Evolutionary conservation across 2,797 vertebrate species (phyloP), one percentile per base, ranked within the genome.

Genomic region (Iguana delicatissima): DNA sequence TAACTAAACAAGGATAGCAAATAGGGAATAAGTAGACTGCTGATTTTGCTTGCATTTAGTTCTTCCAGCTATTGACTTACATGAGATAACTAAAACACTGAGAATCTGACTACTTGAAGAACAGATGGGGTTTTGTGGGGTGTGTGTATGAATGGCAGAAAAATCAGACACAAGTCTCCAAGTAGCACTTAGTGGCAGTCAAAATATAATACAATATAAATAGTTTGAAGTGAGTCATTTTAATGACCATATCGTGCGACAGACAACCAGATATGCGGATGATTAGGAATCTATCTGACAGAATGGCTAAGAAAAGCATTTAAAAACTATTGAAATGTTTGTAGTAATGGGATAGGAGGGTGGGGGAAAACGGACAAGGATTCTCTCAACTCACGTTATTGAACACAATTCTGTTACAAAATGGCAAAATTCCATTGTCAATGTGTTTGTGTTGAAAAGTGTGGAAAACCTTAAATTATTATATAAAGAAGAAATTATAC

Each of bases 181-280:
- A 22, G 12, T 32, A 38, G 50, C 14, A 6, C 76, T 94, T 93
- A 92, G 94, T 89, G 94, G 83, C 0, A 13, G 7, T 55, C 69
- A 64, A 79, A 85, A 62, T 74, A 52, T 67, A 87, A 73, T 42
- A 52, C 93, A 89, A 89, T 52, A 52, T 52, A 82, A 85, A 24
- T 84, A 77, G 42, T 46, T 46, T 46, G 42, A 46, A 32, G 42
- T 0, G 35, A 90, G 59, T 77, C 50, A 26, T 0, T 0, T 80
- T 35, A 22, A 6, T 0, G 77, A 55, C 89, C 86, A 86, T 77
- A 88, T 80, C 88, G 0, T 55, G 52, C 7, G 52, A 52, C 0
- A 46, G 55, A 89, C 5, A 0, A 0, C 89, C 94, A 94, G 84
- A 0, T 0, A 86, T 46, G 82, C 20, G 83, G 76, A 38, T 73